These are phyloP conservation scores for Trichomycterus rosablanca DNA, from an alignment of 2,113 vertebrate genomes.

Conservation along the genomic window DNA sequence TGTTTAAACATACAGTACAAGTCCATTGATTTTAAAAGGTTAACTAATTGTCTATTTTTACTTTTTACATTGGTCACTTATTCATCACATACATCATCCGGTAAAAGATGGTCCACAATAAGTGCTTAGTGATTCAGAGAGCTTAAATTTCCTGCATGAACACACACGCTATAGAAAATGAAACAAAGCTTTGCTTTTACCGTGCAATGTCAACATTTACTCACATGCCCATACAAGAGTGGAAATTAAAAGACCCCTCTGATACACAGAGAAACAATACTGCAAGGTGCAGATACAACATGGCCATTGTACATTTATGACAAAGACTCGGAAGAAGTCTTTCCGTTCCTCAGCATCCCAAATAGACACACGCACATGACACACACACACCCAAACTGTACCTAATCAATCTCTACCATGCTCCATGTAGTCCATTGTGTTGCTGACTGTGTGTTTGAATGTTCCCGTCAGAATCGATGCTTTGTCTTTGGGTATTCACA, in stretches of 20 bases:
- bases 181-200: slow-evolving; percentile 5
- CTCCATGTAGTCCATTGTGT: slow-evolving; percentile 5
- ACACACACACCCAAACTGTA: slow-evolving; percentile 3
- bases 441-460: neutral
- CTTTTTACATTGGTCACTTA: too few relatives aligned
- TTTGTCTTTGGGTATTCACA: slow-evolving; percentile 11
- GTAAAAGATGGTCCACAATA: too few relatives aligned
- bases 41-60: too few relatives aligned
- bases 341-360: slow-evolving; percentile 6
- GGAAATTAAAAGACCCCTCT: slow-evolving; percentile 4
- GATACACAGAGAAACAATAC: slow-evolving; percentile 9
- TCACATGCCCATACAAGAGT: neutral
- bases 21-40: too few relatives aligned
- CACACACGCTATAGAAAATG: neutral
- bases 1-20: too few relatives aligned
- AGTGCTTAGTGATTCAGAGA: too few relatives aligned
- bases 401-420: slow-evolving; percentile 4
- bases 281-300: slow-evolving; percentile 17
- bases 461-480: neutral
- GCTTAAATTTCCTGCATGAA: neutral
- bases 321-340: slow-evolving; percentile 23
- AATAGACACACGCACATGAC: neutral
- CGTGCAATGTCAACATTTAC: neutral
- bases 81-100: too few relatives aligned
- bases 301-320: slow-evolving; percentile 20